These are phyloP conservation scores for Synergus itoensis DNA, from an alignment of 2,888 invertebrate genomes.

Conservation along the genomic window DNA sequence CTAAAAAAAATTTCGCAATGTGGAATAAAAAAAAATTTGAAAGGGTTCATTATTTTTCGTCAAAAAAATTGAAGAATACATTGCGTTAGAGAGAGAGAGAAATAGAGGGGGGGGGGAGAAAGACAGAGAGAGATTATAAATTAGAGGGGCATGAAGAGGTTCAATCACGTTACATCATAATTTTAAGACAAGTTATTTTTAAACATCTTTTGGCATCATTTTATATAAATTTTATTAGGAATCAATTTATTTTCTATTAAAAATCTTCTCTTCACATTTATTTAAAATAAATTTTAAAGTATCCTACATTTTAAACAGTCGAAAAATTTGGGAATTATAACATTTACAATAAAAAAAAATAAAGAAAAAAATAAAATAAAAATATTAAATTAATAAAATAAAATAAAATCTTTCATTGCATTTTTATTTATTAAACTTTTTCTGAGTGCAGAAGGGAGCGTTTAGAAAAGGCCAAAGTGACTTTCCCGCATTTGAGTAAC, in stretches of 20 bases:
- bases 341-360: no score
- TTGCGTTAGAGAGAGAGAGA: slow-evolving; percentile 28
- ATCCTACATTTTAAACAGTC: not conserved
- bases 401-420: not conserved
- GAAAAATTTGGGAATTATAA: not conserved
- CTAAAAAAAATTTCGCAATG: not conserved
- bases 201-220: not conserved
- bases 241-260: not conserved
- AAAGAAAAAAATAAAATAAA: no score
- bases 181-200: slow-evolving; percentile 1
- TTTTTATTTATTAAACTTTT: not conserved
- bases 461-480: slow-evolving; percentile 38
- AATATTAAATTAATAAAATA: no score
- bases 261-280: slow-evolving; percentile 6
- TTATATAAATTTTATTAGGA: not conserved
- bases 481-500: slow-evolving; percentile 36
- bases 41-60: slow-evolving; percentile 1
- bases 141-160: slow-evolving; percentile 8
- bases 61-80: not conserved
- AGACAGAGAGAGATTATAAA: not conserved
- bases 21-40: not conserved
- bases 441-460: slow-evolving; percentile 21
- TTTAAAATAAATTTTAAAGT: not conserved
- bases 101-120: no score
- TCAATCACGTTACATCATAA: slow-evolving; percentile 2